Conservation (phyloP, 2,888 invertebrate genomes). For the Pharmacophagus antenor region DNA sequence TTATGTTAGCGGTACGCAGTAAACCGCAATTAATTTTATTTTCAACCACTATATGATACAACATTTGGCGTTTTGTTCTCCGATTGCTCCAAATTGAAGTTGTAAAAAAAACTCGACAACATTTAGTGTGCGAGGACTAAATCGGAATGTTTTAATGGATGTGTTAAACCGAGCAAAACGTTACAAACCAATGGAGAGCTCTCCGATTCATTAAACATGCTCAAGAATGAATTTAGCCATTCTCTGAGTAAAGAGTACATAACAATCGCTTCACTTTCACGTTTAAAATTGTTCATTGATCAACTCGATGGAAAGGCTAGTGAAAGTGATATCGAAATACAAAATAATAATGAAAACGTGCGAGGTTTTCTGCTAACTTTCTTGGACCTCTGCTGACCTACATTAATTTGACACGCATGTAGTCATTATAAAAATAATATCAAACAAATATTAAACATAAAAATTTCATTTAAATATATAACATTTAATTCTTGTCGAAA, state of each 20-base stretch:
- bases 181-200: constrained; percentile 51
- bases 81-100: constrained; percentile 43
- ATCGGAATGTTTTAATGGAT: constrained; percentile 47
- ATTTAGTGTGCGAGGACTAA: constrained; percentile 41
- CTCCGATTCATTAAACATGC: constrained; percentile 55
- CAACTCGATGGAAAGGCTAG: constrained; percentile 66
- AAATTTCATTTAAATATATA: no score
- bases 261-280: constrained; percentile 74
- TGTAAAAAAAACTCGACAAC: constrained; percentile 33
- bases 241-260: constrained; percentile 45
- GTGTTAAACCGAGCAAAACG: constrained; percentile 49
- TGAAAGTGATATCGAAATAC: constrained; percentile 76
- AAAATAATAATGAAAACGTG: constrained; percentile 79
- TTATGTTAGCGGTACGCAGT: constrained; percentile 50
- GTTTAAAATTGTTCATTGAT: constrained; percentile 70
- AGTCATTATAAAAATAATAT: constrained; percentile 9
- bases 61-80: constrained; percentile 42
- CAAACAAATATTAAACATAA: no score
- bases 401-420: constrained; percentile 40
- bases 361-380: constrained; percentile 71
- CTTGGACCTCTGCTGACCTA: constrained; percentile 57
- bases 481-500: no score
- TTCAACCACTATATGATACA: constrained; percentile 41
- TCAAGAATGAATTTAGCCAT: constrained; percentile 52
- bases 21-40: constrained; percentile 49